Conservation (phyloP, 2,797 vertebrate genomes). For the Paratrypauchen microcephalus region DNA sequence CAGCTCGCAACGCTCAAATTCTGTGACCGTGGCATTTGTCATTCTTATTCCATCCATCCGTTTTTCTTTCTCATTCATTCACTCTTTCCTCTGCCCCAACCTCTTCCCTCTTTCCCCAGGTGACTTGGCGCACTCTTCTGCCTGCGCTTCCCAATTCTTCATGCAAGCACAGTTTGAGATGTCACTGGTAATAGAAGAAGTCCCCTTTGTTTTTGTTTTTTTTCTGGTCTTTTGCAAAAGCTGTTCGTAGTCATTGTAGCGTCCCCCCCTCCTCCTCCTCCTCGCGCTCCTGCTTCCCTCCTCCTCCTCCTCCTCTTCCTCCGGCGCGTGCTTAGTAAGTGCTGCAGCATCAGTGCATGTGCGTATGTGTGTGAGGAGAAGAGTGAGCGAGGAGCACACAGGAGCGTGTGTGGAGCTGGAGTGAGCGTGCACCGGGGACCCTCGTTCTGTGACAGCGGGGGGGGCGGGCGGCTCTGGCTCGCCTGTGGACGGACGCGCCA, state of each 20-base stretch:
- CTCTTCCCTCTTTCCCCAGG: conserved; percentile 24
- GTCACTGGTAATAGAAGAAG: conserved; percentile 23
- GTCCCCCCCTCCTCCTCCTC: conserved; percentile 33
- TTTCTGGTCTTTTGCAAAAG: conserved; percentile 40
- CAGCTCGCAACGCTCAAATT: conserved; percentile 33
- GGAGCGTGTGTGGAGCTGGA: conserved; percentile 47
- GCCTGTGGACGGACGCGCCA: conserved; percentile 65
- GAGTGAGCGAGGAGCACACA: conserved; percentile 33
- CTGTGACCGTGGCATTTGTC: conserved; percentile 38
- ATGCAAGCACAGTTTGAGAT: conserved; percentile 28
- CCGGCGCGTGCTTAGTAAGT: conserved; percentile 71
- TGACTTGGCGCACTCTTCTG: conserved; percentile 55
- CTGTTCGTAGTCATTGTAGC: conserved; percentile 52
- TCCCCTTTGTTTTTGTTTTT: not conserved
- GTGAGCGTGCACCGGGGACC: conserved; percentile 69
- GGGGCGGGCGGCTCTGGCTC: conserved; percentile 57
- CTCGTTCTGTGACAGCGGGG: conserved; percentile 56
- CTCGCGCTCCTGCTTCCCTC: not conserved
- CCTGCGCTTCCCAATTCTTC: conserved; percentile 10
- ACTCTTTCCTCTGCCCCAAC: conserved; percentile 32
- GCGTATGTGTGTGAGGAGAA: conserved; percentile 53
- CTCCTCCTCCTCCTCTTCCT: conserved; percentile 67
- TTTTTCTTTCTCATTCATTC: conserved; percentile 46
- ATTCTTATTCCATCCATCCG: conserved; percentile 44
- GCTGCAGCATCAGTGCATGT: conserved; percentile 76